Conservation (phyloP, 1,140 invertebrate species). For the Babylonia areolata region DNA sequence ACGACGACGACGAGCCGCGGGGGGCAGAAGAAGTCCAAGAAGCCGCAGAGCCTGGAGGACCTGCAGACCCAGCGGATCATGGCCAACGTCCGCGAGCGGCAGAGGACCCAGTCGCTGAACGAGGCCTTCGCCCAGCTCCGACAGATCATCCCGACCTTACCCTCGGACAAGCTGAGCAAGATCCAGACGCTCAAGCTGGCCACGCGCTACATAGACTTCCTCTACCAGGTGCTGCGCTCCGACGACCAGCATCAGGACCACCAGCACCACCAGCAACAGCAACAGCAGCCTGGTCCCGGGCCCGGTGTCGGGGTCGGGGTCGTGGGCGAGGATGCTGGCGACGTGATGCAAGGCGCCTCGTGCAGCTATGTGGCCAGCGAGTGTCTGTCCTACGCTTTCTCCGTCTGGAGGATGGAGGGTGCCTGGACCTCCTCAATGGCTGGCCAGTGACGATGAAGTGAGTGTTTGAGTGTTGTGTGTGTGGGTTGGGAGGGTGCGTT, state of each 20-base stretch:
- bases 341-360: conserved; percentile 75
- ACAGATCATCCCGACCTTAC: conserved; percentile 96
- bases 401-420: conserved; percentile 97
- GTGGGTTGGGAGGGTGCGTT: background rate
- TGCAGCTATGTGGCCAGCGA: conserved; percentile 91
- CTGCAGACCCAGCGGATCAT: conserved; percentile 86
- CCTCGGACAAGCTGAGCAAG: conserved; percentile 98
- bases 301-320: no score
- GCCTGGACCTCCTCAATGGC: conserved; percentile 80
- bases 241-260: no score
- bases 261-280: conserved; percentile 13
- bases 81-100: conserved; percentile 97
- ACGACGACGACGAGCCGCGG: background rate
- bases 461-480: background rate
- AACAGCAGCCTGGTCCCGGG: no score
- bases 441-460: conserved; percentile 1
- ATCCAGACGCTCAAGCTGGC: conserved; percentile 98
- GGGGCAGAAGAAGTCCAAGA: conserved; percentile 58
- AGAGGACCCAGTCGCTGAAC: conserved; percentile 97
- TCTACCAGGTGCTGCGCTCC: conserved; percentile 86
- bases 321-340: conserved; percentile 47
- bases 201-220: conserved; percentile 83
- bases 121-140: conserved; percentile 95
- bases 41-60: conserved; percentile 68
- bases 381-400: conserved; percentile 94